Conservation (phyloP, 2,888 invertebrate species). For the Opisthograptis luteolata region DNA sequence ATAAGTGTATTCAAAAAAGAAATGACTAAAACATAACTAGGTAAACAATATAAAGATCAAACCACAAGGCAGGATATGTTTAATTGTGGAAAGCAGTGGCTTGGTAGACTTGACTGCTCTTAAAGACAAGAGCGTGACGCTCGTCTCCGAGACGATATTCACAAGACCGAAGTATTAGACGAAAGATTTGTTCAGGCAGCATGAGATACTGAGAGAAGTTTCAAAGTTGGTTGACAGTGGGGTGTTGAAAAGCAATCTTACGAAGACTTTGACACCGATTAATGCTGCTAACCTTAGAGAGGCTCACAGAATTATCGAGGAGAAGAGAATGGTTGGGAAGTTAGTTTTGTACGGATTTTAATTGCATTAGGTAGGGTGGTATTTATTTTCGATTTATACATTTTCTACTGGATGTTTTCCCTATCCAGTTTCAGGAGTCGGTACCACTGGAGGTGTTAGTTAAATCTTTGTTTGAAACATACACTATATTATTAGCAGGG, state of each 20-base stretch:
- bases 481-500: too few species aligned
- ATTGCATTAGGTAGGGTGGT: too few species aligned
- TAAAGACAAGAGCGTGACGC: conserved; percentile 71
- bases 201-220: conserved; percentile 60
- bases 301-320: conserved; percentile 68
- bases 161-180: conserved; percentile 72
- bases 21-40: too few species aligned
- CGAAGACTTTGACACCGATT: conserved; percentile 64
- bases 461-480: too few species aligned
- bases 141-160: conserved; percentile 67
- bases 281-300: conserved; percentile 70
- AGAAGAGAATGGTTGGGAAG: conserved; percentile 66
- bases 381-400: too few species aligned
- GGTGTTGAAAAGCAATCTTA: conserved; percentile 60
- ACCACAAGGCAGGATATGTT: conserved; percentile 71
- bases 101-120: conserved; percentile 60
- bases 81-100: conserved; percentile 69
- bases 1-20: too few species aligned
- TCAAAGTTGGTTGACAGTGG: conserved; percentile 67
- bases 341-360: conserved; percentile 65
- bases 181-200: conserved; percentile 61
- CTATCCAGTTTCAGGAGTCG: too few species aligned
- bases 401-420: too few species aligned
- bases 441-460: too few species aligned
- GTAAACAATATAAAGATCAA: too few species aligned